Percentiles rank a stretch among this genome's conserved stretches.
These are phyloP conservation scores for Setipinna tenuifilis DNA, from an alignment of 2,797 vertebrate genomes.

Conservation along the genomic window DNA sequence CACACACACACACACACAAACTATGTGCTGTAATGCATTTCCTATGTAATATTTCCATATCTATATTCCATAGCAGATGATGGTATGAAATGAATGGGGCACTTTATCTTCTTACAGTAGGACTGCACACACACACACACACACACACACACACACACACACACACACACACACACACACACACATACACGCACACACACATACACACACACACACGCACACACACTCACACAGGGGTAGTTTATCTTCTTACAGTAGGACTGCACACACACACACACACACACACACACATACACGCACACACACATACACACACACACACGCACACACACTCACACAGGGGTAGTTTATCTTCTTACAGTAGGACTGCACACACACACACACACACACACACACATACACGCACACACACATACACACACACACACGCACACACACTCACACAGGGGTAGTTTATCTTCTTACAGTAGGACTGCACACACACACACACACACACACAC, in stretches of 20 bases:
- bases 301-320: background rate
- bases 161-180: constrained; percentile 17
- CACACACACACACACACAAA: no score
- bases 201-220: no score
- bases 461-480: no score
- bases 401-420: background rate
- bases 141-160: constrained; percentile 11
- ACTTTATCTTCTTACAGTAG: no score
- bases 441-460: no score
- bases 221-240: background rate
- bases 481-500: background rate
- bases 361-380: background rate
- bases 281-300: constrained; percentile 17
- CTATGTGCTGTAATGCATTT: no score
- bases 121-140: background rate
- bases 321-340: background rate
- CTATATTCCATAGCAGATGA: no score
- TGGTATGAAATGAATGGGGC: no score
- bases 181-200: constrained; percentile 9
- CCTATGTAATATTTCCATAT: no score
- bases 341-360: no score
- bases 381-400: background rate
- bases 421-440: no score
- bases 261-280: constrained; percentile 16
- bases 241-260: no score